phyloP scores from a whole-genome alignment of 2,113 vertebrate species.

The Grallaria varia region DNA sequence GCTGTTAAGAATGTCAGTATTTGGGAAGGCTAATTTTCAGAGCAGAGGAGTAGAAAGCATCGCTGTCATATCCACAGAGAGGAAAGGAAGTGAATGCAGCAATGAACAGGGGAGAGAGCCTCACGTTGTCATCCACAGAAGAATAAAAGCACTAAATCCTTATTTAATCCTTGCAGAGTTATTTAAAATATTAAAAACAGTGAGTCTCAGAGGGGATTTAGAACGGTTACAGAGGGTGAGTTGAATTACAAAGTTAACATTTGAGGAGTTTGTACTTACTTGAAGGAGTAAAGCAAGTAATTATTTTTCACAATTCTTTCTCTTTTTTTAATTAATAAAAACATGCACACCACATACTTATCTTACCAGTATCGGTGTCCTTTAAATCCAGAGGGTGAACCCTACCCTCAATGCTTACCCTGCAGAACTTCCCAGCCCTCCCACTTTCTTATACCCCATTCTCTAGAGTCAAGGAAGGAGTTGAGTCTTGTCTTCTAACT shows the following conservation, averaged over 20 bases:
- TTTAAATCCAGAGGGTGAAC: background rate
- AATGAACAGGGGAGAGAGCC: background rate
- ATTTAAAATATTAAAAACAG: constrained; percentile 62
- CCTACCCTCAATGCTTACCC: background rate
- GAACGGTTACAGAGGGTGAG: background rate
- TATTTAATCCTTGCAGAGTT: constrained; percentile 54
- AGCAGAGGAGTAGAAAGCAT: constrained; percentile 10
- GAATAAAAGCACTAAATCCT: constrained; percentile 46
- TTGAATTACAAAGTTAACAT: constrained; percentile 26
- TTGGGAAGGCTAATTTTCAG: constrained; percentile 33
- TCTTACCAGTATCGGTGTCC: background rate
- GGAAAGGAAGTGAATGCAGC: background rate
- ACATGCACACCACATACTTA: background rate
- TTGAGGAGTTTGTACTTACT: background rate
- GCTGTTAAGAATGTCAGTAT: constrained; percentile 19
- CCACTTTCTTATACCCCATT: background rate
- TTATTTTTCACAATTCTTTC: background rate
- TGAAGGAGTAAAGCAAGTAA: background rate
- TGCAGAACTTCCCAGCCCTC: background rate
- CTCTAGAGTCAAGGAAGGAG: background rate
- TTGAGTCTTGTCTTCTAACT: background rate
- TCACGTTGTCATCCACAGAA: background rate
- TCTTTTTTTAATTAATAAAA: background rate
- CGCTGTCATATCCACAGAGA: background rate
- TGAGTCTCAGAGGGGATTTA: constrained; percentile 25